Percentiles rank a stretch among this genome's conserved stretches.
Conservation (phyloP, 2,113 vertebrate genomes). For the Poeciliopsis retropinna region DNA sequence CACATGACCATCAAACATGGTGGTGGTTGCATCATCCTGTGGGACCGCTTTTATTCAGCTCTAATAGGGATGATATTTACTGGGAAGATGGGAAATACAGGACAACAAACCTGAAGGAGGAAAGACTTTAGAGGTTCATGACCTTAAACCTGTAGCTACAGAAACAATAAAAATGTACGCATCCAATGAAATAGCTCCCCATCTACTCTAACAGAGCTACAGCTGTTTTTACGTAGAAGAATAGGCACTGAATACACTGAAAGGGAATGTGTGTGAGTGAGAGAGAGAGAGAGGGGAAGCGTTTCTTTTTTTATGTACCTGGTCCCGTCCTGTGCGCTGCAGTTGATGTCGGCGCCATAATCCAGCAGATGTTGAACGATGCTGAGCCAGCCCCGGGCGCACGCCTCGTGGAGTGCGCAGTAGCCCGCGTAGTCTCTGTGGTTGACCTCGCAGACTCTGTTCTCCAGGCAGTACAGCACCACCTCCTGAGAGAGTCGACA, state of each 20-base stretch:
- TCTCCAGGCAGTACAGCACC: constrained; percentile 95
- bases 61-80: too few relatives aligned
- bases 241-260: neutral
- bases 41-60: too few relatives aligned
- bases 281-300: neutral
- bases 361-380: constrained; percentile 94
- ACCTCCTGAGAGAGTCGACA: constrained; percentile 83
- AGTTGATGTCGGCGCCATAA: constrained; percentile 95
- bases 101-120: too few relatives aligned
- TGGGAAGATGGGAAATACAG: too few relatives aligned
- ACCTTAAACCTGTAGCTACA: too few relatives aligned
- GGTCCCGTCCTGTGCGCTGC: constrained; percentile 96
- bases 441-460: constrained; percentile 93
- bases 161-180: neutral
- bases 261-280: neutral
- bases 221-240: neutral
- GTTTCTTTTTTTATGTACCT: constrained; percentile 75
- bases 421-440: constrained; percentile 96
- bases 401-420: constrained; percentile 94
- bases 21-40: too few relatives aligned
- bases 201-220: neutral
- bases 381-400: constrained; percentile 91
- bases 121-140: too few relatives aligned
- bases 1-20: too few relatives aligned
- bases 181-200: neutral